Conservation (phyloP, 2,888 invertebrate genomes). For the Diaprepes abbreviatus region DNA sequence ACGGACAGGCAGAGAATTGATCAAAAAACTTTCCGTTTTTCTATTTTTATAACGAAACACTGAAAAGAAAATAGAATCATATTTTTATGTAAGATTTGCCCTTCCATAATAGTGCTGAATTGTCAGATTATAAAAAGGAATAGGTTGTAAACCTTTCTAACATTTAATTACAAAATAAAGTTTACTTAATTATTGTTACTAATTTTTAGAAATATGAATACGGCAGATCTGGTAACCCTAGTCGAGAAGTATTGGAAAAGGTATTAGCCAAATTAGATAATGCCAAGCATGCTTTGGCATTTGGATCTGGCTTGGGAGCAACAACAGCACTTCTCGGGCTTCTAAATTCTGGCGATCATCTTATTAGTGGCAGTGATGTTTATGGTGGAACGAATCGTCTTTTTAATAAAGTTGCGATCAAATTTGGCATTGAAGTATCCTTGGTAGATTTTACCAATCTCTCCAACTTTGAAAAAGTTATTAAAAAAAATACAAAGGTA, state of each 20-base stretch:
- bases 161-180: no score
- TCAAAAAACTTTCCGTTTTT: not conserved
- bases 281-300: constrained; percentile 86
- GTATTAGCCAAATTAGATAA: constrained; percentile 92
- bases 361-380: constrained; percentile 90
- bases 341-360: constrained; percentile 88
- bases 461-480: constrained; percentile 75
- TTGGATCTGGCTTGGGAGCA: constrained; percentile 93
- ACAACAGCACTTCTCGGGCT: constrained; percentile 82
- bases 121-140: no score
- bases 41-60: no score
- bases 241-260: constrained; percentile 87
- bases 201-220: constrained; percentile 86
- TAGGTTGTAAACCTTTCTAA: no score
- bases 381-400: constrained; percentile 94
- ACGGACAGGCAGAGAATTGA: no score
- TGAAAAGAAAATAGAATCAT: not conserved
- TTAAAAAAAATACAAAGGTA: constrained; percentile 90
- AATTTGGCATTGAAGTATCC: constrained; percentile 80
- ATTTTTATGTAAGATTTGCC: no score
- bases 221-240: constrained; percentile 83
- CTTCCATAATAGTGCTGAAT: no score
- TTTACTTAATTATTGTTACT: no score
- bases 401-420: constrained; percentile 70
- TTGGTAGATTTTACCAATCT: constrained; percentile 84